These are phyloP conservation scores for Crematogaster levior DNA, from an alignment of 2,888 invertebrate genomes.

Conservation along the genomic window DNA sequence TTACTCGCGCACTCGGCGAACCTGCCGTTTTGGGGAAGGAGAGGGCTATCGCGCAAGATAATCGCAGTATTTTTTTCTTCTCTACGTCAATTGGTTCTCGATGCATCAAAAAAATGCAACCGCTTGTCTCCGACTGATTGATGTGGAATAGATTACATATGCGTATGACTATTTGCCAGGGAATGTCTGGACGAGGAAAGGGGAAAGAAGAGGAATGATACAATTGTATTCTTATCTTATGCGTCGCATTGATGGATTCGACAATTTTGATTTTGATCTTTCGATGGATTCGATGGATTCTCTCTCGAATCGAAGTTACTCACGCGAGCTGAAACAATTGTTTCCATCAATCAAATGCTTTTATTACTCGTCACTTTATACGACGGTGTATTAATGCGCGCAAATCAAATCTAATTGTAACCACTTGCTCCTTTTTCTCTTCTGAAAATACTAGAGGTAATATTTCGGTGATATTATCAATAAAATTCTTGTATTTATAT, in stretches of 20 bases:
- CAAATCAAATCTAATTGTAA: neutral
- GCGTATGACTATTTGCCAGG: slow-evolving; percentile 24
- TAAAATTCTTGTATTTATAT: neutral
- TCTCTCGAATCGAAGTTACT: slow-evolving; percentile 6
- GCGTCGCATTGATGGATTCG: slow-evolving; percentile 13
- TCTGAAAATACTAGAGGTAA: neutral
- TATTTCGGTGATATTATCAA: neutral
- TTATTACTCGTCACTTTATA: neutral
- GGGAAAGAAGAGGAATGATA: neutral
- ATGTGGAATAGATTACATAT: neutral
- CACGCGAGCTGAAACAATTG: neutral
- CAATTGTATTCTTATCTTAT: slow-evolving; percentile 17
- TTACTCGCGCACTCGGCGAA: neutral
- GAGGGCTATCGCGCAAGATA: slow-evolving; percentile 16
- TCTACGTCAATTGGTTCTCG: neutral
- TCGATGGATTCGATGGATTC: neutral
- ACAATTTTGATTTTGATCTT: slow-evolving; percentile 19
- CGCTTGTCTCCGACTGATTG: slow-evolving; percentile 14
- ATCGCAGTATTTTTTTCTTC: slow-evolving; percentile 4
- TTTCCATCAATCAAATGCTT: slow-evolving; percentile 8
- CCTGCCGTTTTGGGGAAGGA: slow-evolving; percentile 19
- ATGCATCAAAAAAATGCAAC: slow-evolving; percentile 21
- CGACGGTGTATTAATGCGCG: neutral
- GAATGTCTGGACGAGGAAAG: neutral
- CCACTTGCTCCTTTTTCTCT: neutral